Evolutionary conservation across 1,140 invertebrate species (phyloP).

Genomic region (Coenobita brevimanus): DNA sequence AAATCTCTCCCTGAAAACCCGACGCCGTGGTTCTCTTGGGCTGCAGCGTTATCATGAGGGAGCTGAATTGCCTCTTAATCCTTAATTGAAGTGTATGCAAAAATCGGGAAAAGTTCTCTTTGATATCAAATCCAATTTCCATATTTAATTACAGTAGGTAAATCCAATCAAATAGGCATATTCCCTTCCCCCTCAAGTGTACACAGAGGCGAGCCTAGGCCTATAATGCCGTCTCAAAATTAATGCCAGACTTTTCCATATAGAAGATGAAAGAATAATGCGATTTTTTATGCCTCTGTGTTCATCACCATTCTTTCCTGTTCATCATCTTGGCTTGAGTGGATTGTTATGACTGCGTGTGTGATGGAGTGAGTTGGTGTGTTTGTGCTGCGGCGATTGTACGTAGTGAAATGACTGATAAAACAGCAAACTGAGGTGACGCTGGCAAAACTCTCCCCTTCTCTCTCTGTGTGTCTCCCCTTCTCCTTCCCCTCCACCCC

Average conservation of each 20-base stretch:
- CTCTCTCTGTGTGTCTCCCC: neutral
- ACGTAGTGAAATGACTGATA: conserved; percentile 40
- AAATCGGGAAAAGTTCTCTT: conserved; percentile 39
- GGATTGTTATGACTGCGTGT: neutral
- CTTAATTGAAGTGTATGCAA: conserved; percentile 54
- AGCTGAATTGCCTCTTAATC: conserved; percentile 30
- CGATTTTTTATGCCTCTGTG: neutral
- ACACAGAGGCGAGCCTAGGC: conserved; percentile 24
- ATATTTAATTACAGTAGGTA: conserved; percentile 65
- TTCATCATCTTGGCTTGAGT: too few relatives aligned
- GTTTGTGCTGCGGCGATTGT: neutral
- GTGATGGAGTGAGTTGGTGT: too few relatives aligned
- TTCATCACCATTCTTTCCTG: too few relatives aligned
- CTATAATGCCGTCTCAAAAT: conserved; percentile 17
- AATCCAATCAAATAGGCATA: conserved; percentile 65
- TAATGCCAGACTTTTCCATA: conserved; percentile 11
- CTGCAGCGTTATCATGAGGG: conserved; percentile 14
- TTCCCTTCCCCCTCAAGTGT: conserved; percentile 36
- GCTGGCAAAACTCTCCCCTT: conserved; percentile 1
- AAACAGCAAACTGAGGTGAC: conserved; percentile 34
- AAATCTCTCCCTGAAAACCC: neutral
- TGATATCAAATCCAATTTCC: conserved; percentile 63
- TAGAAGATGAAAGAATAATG: neutral
- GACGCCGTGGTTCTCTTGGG: neutral
- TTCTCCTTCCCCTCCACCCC: neutral